phyloP scores from a whole-genome alignment of 2,888 invertebrate genomes.

The Harmothoe impar region DNA sequence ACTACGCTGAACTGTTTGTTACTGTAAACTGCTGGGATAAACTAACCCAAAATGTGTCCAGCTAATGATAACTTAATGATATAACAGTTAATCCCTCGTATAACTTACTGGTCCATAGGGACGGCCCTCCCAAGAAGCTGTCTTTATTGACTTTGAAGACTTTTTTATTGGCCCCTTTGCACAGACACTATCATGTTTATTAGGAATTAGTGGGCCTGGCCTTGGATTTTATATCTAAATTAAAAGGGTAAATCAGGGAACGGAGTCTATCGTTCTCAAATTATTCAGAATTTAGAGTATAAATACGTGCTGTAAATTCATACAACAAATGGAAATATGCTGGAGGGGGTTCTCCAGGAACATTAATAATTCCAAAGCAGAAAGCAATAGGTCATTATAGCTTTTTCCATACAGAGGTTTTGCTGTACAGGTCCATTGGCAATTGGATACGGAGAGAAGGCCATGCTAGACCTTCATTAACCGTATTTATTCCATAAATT shows the following conservation, averaged over 20 bases:
- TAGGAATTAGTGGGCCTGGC: too few relatives aligned
- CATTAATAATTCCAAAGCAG: background rate
- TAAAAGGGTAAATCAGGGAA: background rate
- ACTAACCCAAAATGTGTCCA: too few relatives aligned
- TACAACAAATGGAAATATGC: background rate
- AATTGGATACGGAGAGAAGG: background rate
- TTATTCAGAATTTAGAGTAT: background rate
- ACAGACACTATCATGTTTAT: too few relatives aligned
- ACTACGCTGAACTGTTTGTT: too few relatives aligned
- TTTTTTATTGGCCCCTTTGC: too few relatives aligned
- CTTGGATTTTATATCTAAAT: background rate
- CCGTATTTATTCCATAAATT: background rate
- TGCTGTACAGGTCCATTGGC: background rate
- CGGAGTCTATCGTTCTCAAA: background rate
- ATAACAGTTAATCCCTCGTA: too few relatives aligned
- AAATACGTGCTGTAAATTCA: background rate
- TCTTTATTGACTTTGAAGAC: too few relatives aligned
- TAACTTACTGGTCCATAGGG: too few relatives aligned
- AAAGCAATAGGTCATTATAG: background rate
- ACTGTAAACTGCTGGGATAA: too few relatives aligned
- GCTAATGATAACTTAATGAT: too few relatives aligned
- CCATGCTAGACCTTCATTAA: constrained; percentile 7
- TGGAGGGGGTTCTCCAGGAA: background rate
- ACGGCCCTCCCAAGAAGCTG: too few relatives aligned
- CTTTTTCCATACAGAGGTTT: background rate